Conservation (phyloP, 2,113 vertebrate genomes). For the Megaceryle maxima region DNA sequence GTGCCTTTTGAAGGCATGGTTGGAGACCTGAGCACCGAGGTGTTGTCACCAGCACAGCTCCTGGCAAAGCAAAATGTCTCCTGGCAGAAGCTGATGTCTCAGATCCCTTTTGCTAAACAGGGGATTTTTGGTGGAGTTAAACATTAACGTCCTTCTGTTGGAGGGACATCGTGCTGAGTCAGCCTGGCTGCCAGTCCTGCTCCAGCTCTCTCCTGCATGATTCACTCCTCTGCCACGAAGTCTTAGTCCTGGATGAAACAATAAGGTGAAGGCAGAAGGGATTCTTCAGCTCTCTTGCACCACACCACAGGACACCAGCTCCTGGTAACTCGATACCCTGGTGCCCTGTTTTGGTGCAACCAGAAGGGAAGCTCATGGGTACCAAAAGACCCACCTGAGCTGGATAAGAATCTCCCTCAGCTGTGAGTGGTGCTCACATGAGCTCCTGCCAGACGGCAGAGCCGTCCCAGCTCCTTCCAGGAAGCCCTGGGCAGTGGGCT, state of each 20-base stretch:
- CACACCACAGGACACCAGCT: background rate
- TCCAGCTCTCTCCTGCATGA: background rate
- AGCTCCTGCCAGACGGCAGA: fast-evolving
- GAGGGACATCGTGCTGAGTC: background rate
- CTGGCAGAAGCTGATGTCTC: background rate
- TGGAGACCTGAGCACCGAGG: background rate
- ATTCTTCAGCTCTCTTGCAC: background rate
- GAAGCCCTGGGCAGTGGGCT: background rate
- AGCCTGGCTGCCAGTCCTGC: constrained; percentile 3
- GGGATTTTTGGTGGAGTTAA: background rate
- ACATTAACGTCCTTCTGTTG: background rate
- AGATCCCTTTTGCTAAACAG: background rate
- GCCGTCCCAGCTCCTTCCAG: background rate
- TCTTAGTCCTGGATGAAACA: background rate
- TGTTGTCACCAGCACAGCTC: background rate
- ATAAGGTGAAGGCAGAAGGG: background rate
- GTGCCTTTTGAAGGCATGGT: background rate
- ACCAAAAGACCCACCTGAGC: background rate
- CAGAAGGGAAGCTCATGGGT: background rate
- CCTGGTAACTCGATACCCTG: background rate
- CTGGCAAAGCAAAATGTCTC: background rate
- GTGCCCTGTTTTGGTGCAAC: background rate
- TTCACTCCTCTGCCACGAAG: background rate
- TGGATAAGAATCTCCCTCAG: background rate
- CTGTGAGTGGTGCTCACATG: fast-evolving